Evolutionary conservation across 2,113 vertebrate species (phyloP), one percentile per base, ranked within the genome.

Genomic region (Nothoprocta pentlandii): DNA sequence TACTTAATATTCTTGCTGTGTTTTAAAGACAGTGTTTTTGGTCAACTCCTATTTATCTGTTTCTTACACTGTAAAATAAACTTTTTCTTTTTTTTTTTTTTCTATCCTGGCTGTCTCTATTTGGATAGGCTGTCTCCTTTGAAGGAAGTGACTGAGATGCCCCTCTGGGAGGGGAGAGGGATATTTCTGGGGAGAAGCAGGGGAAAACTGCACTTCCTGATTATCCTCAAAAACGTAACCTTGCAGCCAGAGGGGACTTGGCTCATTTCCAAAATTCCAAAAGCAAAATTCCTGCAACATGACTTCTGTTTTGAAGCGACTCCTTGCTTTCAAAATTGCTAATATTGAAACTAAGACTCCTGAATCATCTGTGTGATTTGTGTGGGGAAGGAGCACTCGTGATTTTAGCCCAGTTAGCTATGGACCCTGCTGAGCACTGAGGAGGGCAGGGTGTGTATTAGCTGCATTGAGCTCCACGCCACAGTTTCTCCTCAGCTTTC

Each of bases 361-460:
- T 92, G 15, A 10, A 12, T 70, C 70, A 25, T 36, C 39, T 64
- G 21, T 79, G 42, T 5, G 1, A 14, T 32, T 0, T 28, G 42
- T 2, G 19, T 53, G 3, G 3, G 67, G 39, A 41, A 9, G 22
- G 28, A 64, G 41, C 1, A 1, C 14, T 61, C 34, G 41, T 23
- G 47, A 26, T 61, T 49, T 32, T 13, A 62, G 56, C 12, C 1
- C 22, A n/a, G 47, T 42, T 19, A 66, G 39, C 11, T 75, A 8
- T 1, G 2, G 41, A 2, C 30, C 0, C 46, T 59, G 42, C 74
- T 30, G 32, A 59, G n/a, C 9, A 51, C n/a, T 19, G 4, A 5
- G n/a, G 36, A 21, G 44, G 59, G 53, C 63, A 70, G 71, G 32
- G 20, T 3, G 8, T 10, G 2, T 10, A 1, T 70, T 10, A 16